Conservation (phyloP, 2,113 vertebrate genomes). For the Orthonyx spaldingii region DNA sequence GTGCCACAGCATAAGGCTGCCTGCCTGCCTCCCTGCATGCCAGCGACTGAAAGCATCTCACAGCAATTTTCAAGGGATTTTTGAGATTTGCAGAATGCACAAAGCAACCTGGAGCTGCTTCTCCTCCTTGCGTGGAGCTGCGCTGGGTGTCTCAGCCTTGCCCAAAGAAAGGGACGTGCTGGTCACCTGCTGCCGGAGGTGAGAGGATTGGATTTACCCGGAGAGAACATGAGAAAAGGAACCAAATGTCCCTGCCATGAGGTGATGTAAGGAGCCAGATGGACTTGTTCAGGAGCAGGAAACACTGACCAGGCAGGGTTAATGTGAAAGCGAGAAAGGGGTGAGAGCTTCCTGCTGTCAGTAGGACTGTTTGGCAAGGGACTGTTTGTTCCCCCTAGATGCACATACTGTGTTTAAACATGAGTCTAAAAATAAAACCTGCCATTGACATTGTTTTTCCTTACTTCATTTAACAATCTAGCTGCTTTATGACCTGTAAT, state of each 20-base stretch:
- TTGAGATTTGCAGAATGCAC: not conserved
- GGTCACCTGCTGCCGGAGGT: not conserved
- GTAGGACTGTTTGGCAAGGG: constrained; percentile 19
- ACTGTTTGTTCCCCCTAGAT: constrained; percentile 40
- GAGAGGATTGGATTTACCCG: not conserved
- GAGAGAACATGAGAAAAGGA: not conserved
- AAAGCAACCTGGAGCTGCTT: not conserved
- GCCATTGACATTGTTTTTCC: constrained; percentile 51
- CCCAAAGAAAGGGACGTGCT: not conserved
- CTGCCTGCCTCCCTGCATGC: not conserved
- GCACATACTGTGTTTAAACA: constrained; percentile 35
- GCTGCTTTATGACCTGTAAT: constrained; percentile 57
- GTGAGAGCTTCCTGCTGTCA: constrained; percentile 35
- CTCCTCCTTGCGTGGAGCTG: not conserved
- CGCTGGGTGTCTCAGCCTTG: not conserved
- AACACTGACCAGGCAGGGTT: constrained; percentile 15
- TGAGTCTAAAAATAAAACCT: constrained; percentile 41
- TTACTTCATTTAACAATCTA: constrained; percentile 60
- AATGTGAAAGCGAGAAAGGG: not conserved
- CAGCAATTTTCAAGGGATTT: not conserved
- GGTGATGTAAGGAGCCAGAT: not conserved
- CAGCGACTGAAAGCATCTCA: not conserved
- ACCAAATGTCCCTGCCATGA: not conserved
- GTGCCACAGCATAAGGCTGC: not conserved
- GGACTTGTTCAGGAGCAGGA: not conserved